Evolutionary conservation across 2,888 invertebrate genomes (phyloP), one percentile per base, ranked within the genome.

Genomic region (Hypsopygia costalis): DNA sequence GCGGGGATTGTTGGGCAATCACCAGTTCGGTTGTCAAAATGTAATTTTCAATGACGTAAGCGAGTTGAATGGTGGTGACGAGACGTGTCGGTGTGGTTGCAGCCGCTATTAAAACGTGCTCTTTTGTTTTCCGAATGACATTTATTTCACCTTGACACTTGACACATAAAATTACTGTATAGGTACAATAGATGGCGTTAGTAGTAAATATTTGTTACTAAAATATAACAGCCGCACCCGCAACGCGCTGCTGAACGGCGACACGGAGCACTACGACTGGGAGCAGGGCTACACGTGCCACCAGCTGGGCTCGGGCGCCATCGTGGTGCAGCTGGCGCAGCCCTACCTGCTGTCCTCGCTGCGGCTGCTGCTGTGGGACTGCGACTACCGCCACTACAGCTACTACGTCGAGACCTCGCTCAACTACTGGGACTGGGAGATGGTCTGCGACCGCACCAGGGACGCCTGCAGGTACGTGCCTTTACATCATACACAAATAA

Each of bases 281-380:
- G 99, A 99, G 83, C 96, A 95, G 40, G 98, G 98, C 49, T 99
- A 98, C 82, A 98, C 98, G 3, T 98, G 98, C 79, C 98, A 98
- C 90, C 98, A 98, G 85, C 89, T 97, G 47, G 97, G 97, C 57
- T 95, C 96, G 53, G 98, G 99, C 43, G 94, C 96, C 56, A 98
- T 99, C 69, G 92, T 97, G 58, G 95, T 99, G 47, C 98, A 99
- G 83, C 91, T 99, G 52, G 97, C 93, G 41, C 99, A 99, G 90
- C 99, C 99, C 1, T 98, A 97, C 79, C 91, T 97, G 69, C 93
- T 99, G 47, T 93, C 94, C 41, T 97, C 97, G 20, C 92, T 99
- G 90, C 92, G 97, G 81, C 86, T 99, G 69, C 88, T 99, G 56
- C 90, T 99, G 47, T 99, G 99, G 99, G 99, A 99, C 89, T 98